Percentiles rank a stretch among this genome's conserved stretches.
phyloP scores from a whole-genome alignment of 2,113 vertebrate genomes.

The Axis porcinus region DNA sequence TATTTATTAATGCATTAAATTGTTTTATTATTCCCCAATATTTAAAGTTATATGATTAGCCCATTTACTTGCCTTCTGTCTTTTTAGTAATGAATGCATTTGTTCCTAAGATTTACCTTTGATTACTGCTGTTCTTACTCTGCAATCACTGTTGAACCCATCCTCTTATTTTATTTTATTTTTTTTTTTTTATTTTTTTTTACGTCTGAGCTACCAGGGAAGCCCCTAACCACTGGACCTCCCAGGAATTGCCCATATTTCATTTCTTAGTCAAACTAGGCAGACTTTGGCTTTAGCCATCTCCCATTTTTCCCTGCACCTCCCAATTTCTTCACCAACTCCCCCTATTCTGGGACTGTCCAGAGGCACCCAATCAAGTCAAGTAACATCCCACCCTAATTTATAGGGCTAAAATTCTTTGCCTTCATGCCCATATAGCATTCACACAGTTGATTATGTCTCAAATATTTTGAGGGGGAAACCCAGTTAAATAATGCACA shows the following conservation, averaged over 20 bases:
- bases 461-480: background rate
- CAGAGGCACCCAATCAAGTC: background rate
- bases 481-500: background rate
- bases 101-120: background rate
- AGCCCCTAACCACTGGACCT: background rate
- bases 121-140: background rate
- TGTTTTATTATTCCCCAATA: background rate
- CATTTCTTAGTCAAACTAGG: background rate
- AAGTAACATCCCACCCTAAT: background rate
- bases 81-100: background rate
- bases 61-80: background rate
- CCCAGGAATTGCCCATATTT: background rate
- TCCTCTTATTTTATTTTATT: too few relatives aligned
- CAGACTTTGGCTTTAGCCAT: background rate
- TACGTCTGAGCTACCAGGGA: background rate
- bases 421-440: background rate
- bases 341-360: background rate
- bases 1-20: slow-evolving; percentile 21
- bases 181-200: too few relatives aligned
- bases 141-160: background rate
- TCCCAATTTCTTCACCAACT: background rate
- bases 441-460: background rate
- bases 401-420: background rate
- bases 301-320: background rate
- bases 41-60: background rate